Percentiles rank a stretch among this genome's conserved stretches.
These are phyloP conservation scores for Anguilla rostrata DNA, from an alignment of 2,113 vertebrate genomes.

Conservation along the genomic window DNA sequence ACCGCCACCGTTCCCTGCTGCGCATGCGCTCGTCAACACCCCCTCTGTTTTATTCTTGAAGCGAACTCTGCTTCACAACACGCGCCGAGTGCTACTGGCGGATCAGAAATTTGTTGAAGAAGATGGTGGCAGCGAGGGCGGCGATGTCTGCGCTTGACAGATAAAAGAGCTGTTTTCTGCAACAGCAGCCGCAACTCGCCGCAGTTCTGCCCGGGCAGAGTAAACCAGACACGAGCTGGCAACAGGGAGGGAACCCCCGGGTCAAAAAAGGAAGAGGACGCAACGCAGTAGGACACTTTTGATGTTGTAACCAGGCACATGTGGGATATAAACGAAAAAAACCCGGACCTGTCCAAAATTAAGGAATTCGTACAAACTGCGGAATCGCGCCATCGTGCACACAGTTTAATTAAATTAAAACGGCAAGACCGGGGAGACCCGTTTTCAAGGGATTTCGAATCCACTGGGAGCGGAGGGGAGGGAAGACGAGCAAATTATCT, in stretches of 20 bases:
- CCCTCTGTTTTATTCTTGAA: slow-evolving; percentile 9
- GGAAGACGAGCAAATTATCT: slow-evolving; percentile 5
- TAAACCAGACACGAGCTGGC: slow-evolving; percentile 6
- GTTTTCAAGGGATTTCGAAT: slow-evolving; percentile 2
- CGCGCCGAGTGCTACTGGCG: not conserved
- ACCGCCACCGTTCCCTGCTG: not conserved
- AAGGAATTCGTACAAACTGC: not conserved
- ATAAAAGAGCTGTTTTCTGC: not conserved
- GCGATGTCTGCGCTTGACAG: not conserved
- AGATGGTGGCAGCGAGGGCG: not conserved
- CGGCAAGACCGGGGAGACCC: not conserved
- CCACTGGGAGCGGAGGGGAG: not conserved
- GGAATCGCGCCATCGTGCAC: not conserved
- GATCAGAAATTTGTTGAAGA: not conserved
- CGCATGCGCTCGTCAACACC: slow-evolving; percentile 8
- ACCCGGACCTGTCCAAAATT: not conserved
- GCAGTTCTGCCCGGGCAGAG: not conserved
- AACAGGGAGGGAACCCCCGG: not conserved
- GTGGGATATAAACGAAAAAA: not conserved
- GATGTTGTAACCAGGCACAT: slow-evolving; percentile 23
- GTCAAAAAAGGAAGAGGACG: slow-evolving; percentile 22
- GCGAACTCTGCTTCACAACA: not conserved
- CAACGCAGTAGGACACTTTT: slow-evolving; percentile 17
- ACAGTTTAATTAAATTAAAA: slow-evolving; percentile 20
- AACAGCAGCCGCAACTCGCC: not conserved